phyloP scores from a whole-genome alignment of 2,888 invertebrate genomes.

The Cheiracanthium punctorium region DNA sequence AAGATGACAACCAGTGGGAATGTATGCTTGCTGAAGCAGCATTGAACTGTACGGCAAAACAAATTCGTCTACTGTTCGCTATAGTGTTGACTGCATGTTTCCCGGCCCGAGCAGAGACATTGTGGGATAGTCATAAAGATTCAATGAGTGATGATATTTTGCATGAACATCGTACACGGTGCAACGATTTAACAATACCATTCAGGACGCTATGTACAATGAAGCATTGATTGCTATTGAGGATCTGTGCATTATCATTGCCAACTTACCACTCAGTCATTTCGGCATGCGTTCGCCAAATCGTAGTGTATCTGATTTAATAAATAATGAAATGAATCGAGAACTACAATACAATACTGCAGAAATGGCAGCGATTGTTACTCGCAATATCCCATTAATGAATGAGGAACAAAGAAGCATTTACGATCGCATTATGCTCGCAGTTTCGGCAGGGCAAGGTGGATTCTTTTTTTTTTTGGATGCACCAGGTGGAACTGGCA shows the following conservation, averaged over 20 bases:
- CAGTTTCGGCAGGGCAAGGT: not conserved
- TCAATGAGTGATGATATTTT: conserved; percentile 33
- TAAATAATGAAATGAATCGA: not conserved
- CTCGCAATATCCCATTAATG: conserved; percentile 19
- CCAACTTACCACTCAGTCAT: not conserved
- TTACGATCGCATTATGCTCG: not conserved
- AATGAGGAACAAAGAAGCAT: conserved; percentile 2
- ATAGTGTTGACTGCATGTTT: conserved; percentile 38
- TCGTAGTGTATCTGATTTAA: not conserved
- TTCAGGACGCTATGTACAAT: conserved; percentile 23
- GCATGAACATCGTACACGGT: conserved; percentile 37
- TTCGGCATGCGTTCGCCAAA: not conserved
- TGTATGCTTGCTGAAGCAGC: conserved; percentile 40
- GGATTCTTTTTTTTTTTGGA: conserved; percentile 73
- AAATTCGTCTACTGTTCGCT: conserved; percentile 33
- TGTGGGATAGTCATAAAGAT: conserved; percentile 11
- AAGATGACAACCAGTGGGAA: conserved; percentile 38
- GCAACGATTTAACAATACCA: conserved; percentile 34
- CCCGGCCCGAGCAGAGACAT: not conserved
- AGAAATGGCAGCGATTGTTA: conserved; percentile 26
- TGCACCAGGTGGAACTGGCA: no score
- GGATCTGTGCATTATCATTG: conserved; percentile 21
- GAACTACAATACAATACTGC: not conserved
- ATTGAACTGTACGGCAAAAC: conserved; percentile 26
- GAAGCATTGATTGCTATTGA: conserved; percentile 33